Evolutionary conservation across 2,113 vertebrate species (phyloP).

Genomic region (Podiceps cristatus): DNA sequence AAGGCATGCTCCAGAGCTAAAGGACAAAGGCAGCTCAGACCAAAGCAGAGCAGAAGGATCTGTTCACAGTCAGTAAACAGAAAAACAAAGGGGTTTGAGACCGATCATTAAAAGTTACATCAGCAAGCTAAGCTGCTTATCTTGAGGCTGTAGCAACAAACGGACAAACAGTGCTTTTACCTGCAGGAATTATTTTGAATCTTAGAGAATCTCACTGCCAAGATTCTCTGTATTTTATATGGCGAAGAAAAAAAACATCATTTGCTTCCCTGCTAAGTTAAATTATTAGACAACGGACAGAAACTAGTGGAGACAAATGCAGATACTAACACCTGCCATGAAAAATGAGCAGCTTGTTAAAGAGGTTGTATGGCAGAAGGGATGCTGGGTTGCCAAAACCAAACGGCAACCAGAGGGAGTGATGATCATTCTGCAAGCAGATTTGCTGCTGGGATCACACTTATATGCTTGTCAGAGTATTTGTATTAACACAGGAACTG

Average conservation of each 20-base stretch:
- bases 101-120: neutral
- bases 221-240: neutral
- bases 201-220: neutral
- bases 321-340: neutral
- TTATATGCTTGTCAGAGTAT: neutral
- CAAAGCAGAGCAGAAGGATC: neutral
- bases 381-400: neutral
- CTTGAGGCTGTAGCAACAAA: neutral
- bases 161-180: neutral
- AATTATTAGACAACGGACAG: neutral
- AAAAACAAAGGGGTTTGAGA: neutral
- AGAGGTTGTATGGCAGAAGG: neutral
- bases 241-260: neutral
- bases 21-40: neutral
- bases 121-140: neutral
- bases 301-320: neutral
- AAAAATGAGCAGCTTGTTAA: neutral
- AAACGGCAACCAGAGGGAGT: neutral
- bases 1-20: slow-evolving; percentile 14
- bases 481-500: neutral
- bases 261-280: neutral
- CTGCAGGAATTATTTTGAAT: neutral
- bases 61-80: neutral
- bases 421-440: neutral
- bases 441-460: neutral